Evolutionary conservation across 35 echinoderm and acorn worm genomes (phyloP).

Genomic region (Anneissia japonica): DNA sequence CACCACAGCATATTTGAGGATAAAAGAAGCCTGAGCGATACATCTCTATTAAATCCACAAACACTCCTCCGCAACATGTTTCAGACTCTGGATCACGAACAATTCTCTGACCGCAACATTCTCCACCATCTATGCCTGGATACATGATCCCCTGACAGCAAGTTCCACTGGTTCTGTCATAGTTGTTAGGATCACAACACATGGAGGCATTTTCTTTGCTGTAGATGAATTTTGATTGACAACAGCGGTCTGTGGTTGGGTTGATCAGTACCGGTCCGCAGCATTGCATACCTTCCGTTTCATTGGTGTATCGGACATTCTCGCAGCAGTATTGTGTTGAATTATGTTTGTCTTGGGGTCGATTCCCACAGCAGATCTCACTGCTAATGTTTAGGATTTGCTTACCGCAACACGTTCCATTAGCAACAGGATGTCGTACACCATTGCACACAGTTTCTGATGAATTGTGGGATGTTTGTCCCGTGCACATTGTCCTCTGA

Average conservation of each 20-base stretch:
- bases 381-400: neutral
- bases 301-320: neutral
- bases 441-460: neutral
- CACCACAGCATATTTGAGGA: neutral
- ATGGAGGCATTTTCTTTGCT: neutral
- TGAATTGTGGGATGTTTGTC: neutral
- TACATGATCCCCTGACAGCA: slow-evolving; percentile 55
- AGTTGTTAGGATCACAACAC: slow-evolving; percentile 26
- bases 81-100: slow-evolving; percentile 13
- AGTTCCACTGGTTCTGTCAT: slow-evolving; percentile 9
- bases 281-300: neutral
- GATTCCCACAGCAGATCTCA: neutral
- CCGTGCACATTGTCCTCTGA: neutral
- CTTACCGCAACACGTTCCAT: neutral
- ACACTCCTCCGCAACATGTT: slow-evolving; percentile 19
- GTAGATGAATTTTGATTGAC: neutral
- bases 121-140: slow-evolving; percentile 9
- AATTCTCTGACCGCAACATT: slow-evolving; percentile 50
- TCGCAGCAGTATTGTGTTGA: too few relatives aligned
- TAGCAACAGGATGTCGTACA: neutral
- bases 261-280: neutral
- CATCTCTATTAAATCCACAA: slow-evolving; percentile 19
- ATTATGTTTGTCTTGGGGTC: too few relatives aligned
- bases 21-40: too few relatives aligned
- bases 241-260: neutral